phyloP scores from a whole-genome alignment of 2,113 vertebrate species.

The Anoplopoma fimbria region DNA sequence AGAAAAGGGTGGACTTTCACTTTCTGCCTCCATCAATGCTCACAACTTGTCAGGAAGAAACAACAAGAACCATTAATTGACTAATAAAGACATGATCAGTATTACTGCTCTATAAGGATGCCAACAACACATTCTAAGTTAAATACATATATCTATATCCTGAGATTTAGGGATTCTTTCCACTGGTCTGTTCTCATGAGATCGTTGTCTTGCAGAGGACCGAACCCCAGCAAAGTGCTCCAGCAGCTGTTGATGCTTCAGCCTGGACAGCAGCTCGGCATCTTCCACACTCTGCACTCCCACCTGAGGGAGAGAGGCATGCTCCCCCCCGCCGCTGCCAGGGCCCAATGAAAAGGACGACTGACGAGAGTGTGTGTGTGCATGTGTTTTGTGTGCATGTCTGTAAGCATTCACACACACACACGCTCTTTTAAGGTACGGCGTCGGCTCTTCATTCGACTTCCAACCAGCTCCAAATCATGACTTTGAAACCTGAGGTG shows the following conservation, averaged over 20 bases:
- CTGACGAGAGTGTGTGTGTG: background rate
- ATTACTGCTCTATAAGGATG: no score
- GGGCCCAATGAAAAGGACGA: conserved; percentile 51
- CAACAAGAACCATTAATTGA: no score
- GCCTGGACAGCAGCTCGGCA: conserved; percentile 92
- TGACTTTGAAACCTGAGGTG: conserved; percentile 14
- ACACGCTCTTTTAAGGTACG: conserved; percentile 7
- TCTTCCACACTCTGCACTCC: conserved; percentile 91
- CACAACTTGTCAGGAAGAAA: no score
- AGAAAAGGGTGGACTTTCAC: no score
- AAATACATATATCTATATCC: no score
- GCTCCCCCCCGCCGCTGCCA: conserved; percentile 84
- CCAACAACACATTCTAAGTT: no score
- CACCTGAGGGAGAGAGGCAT: conserved; percentile 90
- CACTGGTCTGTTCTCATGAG: background rate
- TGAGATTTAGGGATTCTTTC: no score
- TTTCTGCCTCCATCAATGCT: no score
- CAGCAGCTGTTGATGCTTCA: conserved; percentile 94
- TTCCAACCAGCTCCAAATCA: conserved; percentile 24
- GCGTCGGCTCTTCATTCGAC: conserved; percentile 29
- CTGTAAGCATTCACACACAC: conserved; percentile 32
- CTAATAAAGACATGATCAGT: no score
- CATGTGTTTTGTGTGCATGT: conserved; percentile 19
- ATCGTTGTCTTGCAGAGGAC: conserved; percentile 85
- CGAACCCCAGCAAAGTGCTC: conserved; percentile 95